Base-by-base conservation (phyloP, 2,797 vertebrate genomes). In the Bovichtus diacanthus region DNA sequence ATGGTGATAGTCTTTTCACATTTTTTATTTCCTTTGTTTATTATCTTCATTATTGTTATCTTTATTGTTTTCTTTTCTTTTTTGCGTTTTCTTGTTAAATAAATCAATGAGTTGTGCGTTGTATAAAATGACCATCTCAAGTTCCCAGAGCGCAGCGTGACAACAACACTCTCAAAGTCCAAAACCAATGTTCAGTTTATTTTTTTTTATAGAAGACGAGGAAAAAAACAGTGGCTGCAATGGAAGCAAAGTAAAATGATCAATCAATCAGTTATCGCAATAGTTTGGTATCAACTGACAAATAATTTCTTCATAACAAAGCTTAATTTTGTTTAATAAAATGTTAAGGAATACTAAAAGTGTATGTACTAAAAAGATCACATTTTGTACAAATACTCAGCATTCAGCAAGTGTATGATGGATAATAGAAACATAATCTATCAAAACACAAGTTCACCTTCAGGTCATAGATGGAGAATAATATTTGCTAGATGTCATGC, bases 1-100 rank as follows among this genome's bases (percentile, higher is more conserved):
- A 31, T 71, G 58, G 47, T 43, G 56, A 59, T 43, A 8, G 18
- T 74, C 21, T 55, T 67, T 71, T 61, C 12, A 23, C 25, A n/a
- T n/a, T 34, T 0, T 62, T 60, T 9, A 39, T 29, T 12, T 16
- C n/a, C 38, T 39, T 18, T 0, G 10, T 71, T 72, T 70, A 13
- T 5, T 1, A 44, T 72, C 9, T 60, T n/a, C n/a, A n/a, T n/a
- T n/a, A n/a, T n/a, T n/a, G n/a, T n/a, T n/a, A n/a, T n/a, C n/a
- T n/a, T n/a, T n/a, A n/a, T n/a, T n/a, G n/a, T n/a, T n/a, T n/a
- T n/a, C n/a, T n/a, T n/a, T n/a, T n/a, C 3, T 18, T 12, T 47
- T 18, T 51, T 54, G n/a, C n/a, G n/a, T n/a, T n/a, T n/a, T n/a
- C n/a, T n/a, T n/a, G n/a, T 15, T 54, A 0, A 1, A 38, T 47